These are phyloP conservation scores for Altica lythri DNA, from an alignment of 2,888 invertebrate species.

Conservation along the genomic window DNA sequence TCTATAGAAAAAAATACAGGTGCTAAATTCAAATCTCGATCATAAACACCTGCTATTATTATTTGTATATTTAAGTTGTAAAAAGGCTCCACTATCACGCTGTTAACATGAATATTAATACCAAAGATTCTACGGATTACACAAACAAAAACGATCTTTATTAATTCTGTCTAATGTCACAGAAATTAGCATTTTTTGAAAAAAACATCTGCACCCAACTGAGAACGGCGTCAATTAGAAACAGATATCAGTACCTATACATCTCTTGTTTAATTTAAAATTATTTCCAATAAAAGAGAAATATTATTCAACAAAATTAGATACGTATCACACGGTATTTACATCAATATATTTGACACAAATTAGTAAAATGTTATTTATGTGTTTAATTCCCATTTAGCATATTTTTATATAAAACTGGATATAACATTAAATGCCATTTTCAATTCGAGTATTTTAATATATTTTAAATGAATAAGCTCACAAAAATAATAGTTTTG, in stretches of 20 bases:
- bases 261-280: too few species aligned
- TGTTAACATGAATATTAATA: slow-evolving; percentile 19
- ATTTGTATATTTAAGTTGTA: background rate
- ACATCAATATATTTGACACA: too few species aligned
- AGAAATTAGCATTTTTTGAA: slow-evolving; percentile 26
- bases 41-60: slow-evolving; percentile 1
- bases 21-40: slow-evolving; percentile 4
- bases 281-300: too few species aligned
- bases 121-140: background rate
- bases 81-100: slow-evolving; percentile 4
- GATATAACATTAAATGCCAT: background rate
- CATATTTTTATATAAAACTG: background rate
- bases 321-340: too few species aligned
- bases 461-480: slow-evolving; percentile 9
- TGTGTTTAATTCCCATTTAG: too few species aligned
- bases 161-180: slow-evolving; percentile 24
- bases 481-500: slow-evolving; percentile 13
- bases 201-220: slow-evolving; percentile 26
- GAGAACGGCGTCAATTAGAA: slow-evolving; percentile 14
- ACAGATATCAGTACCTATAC: too few species aligned
- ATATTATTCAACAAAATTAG: too few species aligned
- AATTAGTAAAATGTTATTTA: too few species aligned
- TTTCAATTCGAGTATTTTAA: slow-evolving; percentile 15
- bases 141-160: slow-evolving; percentile 15
- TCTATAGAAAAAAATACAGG: background rate